These are phyloP conservation scores for Cacatua alba DNA, from an alignment of 2,113 vertebrate genomes.

Conservation along the genomic window DNA sequence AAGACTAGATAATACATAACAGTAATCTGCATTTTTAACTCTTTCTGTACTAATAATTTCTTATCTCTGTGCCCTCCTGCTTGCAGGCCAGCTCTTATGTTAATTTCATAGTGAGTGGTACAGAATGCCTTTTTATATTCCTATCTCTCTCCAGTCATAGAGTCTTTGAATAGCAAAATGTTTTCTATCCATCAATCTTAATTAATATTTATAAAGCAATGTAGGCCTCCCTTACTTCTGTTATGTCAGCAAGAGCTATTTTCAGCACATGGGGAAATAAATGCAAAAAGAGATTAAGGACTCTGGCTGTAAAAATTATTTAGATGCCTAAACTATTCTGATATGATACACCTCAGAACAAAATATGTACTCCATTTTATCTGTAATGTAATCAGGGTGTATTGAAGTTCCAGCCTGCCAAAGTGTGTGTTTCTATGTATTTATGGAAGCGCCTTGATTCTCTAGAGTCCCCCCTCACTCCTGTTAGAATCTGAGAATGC, in stretches of 20 bases:
- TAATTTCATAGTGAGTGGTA: not conserved
- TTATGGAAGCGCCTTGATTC: not conserved
- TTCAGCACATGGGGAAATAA: not conserved
- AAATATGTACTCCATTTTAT: not conserved
- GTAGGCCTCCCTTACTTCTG: not conserved
- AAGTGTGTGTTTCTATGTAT: not conserved
- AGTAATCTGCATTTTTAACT: constrained; percentile 34
- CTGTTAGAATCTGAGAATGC: not conserved
- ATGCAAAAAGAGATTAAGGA: not conserved
- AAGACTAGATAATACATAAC: not conserved
- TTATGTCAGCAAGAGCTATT: not conserved
- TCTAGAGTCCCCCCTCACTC: not conserved
- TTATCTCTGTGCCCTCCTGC: not conserved
- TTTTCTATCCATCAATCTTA: not conserved
- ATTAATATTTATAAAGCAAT: not conserved
- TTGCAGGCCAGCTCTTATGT: not conserved
- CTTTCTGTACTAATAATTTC: not conserved
- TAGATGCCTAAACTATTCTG: not conserved
- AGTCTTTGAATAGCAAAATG: not conserved
- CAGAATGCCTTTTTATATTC: not conserved
- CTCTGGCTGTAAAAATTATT: not conserved
- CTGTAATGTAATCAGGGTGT: not conserved
- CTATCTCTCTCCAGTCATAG: not conserved
- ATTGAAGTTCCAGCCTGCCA: not conserved
- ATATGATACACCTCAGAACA: not conserved